Conservation (phyloP, 2,797 vertebrate species). For the Ctenochaetus hawaiiensis region DNA sequence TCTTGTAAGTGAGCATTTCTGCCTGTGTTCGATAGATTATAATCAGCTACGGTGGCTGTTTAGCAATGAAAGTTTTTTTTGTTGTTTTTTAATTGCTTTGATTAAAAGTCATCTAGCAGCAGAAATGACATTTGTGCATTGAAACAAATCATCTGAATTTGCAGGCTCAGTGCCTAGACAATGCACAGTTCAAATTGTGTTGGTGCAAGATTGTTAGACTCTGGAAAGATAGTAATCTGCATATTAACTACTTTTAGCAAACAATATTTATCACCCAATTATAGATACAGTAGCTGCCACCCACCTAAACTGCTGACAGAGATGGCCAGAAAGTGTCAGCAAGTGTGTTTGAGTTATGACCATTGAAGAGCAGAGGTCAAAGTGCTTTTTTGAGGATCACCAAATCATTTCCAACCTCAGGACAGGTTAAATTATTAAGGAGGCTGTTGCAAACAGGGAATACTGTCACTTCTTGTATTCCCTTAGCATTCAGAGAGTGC, state of each 20-base stretch:
- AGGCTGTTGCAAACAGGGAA: constrained; percentile 40
- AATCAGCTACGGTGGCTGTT: too few relatives aligned
- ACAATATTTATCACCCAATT: not conserved
- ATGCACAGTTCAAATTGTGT: not conserved
- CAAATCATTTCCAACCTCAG: constrained; percentile 36
- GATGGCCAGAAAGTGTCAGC: constrained; percentile 15
- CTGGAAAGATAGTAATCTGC: not conserved
- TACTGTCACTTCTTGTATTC: constrained; percentile 20
- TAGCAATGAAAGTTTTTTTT: too few relatives aligned
- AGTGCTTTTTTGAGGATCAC: constrained; percentile 33
- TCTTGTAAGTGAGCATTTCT: too few relatives aligned
- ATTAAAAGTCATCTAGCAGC: too few relatives aligned
- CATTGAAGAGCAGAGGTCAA: constrained; percentile 53
- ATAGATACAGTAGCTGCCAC: not conserved
- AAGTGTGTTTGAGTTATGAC: constrained; percentile 25
- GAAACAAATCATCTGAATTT: not conserved
- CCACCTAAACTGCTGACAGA: not conserved
- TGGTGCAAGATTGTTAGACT: not conserved
- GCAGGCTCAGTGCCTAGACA: not conserved
- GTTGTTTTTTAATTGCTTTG: too few relatives aligned
- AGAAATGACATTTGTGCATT: too few relatives aligned
- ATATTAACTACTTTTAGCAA: not conserved
- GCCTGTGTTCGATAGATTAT: too few relatives aligned
- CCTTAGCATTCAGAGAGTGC: constrained; percentile 27
- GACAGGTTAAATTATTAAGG: constrained; percentile 69